Percentiles rank a stretch among this genome's conserved stretches.
phyloP scores from a whole-genome alignment of 2,888 invertebrate genomes.

The Pachliopta kotzebuea region DNA sequence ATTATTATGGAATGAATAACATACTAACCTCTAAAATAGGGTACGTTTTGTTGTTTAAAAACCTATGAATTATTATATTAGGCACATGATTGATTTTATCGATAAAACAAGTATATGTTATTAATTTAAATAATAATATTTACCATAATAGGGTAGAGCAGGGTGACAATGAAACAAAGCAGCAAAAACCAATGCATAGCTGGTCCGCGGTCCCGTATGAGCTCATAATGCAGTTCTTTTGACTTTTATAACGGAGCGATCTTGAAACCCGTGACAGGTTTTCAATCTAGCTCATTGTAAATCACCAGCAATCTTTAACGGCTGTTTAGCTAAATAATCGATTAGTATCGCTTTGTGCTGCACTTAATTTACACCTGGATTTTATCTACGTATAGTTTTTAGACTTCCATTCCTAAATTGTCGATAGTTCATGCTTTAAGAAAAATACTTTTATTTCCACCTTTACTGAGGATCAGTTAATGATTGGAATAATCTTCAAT shows the following conservation, averaged over 20 bases:
- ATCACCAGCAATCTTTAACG: constrained; percentile 31
- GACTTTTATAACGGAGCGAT: constrained; percentile 36
- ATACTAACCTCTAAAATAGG: no score
- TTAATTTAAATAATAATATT: constrained; percentile 30
- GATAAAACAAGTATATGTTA: neutral
- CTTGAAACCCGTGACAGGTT: constrained; percentile 34
- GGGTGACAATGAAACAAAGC: constrained; percentile 43
- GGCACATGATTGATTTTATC: neutral
- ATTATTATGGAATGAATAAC: no score
- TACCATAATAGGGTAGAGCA: constrained; percentile 48
- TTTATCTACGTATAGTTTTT: no score
- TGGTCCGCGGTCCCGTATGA: constrained; percentile 21
- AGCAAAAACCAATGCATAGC: constrained; percentile 56
- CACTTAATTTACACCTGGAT: neutral
- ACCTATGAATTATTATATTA: no score
- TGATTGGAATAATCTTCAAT: no score
- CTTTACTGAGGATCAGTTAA: no score
- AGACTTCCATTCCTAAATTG: no score
- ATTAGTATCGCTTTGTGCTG: neutral
- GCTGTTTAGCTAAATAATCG: constrained; percentile 14
- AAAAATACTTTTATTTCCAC: no score
- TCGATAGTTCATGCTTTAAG: no score
- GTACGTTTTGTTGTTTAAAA: no score
- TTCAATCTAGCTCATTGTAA: constrained; percentile 32
- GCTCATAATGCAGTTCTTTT: neutral